Percentiles rank a stretch among this genome's conserved stretches.
phyloP scores from a whole-genome alignment of 2,797 vertebrate genomes.

The Spinibarbus caldwelli region DNA sequence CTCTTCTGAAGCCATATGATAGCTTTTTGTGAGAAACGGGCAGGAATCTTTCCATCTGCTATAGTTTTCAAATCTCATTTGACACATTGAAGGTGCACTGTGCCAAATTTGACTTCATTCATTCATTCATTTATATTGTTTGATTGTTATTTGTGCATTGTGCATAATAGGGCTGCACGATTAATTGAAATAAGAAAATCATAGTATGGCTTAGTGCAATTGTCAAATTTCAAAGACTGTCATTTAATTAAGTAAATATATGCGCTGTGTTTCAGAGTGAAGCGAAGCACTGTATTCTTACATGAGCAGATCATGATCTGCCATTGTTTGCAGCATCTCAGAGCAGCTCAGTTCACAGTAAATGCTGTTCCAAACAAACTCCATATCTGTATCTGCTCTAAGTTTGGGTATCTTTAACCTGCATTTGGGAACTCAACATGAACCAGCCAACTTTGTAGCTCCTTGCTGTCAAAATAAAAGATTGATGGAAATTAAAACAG shows the following conservation, averaged over 20 bases:
- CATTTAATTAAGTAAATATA: neutral
- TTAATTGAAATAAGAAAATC: neutral
- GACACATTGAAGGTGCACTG: neutral
- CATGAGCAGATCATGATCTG: neutral
- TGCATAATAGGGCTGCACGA: slow-evolving; percentile 19
- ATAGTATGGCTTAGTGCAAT: neutral
- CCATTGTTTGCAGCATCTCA: neutral
- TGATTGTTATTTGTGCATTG: neutral
- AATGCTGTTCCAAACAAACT: neutral
- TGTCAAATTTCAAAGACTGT: neutral
- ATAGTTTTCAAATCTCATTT: neutral
- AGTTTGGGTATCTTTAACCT: too few relatives aligned
- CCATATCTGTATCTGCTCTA: too few relatives aligned
- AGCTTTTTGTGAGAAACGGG: neutral
- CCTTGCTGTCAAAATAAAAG: too few relatives aligned
- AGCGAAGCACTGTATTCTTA: neutral
- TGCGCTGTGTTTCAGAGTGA: neutral
- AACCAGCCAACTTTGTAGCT: too few relatives aligned
- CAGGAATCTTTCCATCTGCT: neutral
- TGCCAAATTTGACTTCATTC: neutral
- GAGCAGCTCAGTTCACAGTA: neutral
- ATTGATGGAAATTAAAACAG: too few relatives aligned
- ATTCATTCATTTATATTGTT: neutral
- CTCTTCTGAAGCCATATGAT: neutral
- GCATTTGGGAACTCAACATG: too few relatives aligned